Evolutionary conservation across 2,888 invertebrate species (phyloP), one percentile per base, ranked within the genome.

Genomic region (Petrolisthes cinctipes): DNA sequence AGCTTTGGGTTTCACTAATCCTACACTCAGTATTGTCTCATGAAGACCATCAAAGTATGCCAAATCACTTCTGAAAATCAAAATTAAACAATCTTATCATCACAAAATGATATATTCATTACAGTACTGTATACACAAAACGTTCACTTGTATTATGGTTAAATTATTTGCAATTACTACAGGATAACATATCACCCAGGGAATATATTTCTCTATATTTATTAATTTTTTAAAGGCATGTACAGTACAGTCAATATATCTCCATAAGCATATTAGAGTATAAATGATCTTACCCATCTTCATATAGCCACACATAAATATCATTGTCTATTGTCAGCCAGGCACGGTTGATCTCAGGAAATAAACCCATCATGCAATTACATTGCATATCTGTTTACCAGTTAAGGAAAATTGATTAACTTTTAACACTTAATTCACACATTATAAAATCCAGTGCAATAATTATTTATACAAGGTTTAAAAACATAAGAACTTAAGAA

Each of bases 251-350:
- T 37, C 37, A 37, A 37, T 37, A 37, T 37, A 37, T 37, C 37
- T 37, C 37, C 37, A 37, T 37, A 37, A 37, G 37, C 37, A 37
- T 37, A 37, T 37, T 37, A 37, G 2, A 37, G 2, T 37, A 37
- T 37, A 37, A 37, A 37, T 37, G 0, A 20, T 91, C 92, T 92
- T 92, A 90, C 94, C 95, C 97, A 93, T 97, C 96, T 93, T 98
- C 98, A 93, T 98, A 99, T 54, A 98, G 97, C 99, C 99, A 99
- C 68, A 99, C 95, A 94, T 98, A 99, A 91, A 99, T 96, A 93
- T 99, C 98, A 92, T 97, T 98, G 92, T 99, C 99, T 91, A 99
- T 97, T 5, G 98, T 97, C 86, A 99, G 94, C 99, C 99, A 99
- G 0, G 99, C 99, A 92, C 99, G 94, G 85, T 96, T 96, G 91